Percentiles rank a stretch among this genome's conserved stretches.
Evolutionary conservation across 2,113 vertebrate genomes (phyloP).

Genomic region (Pachypanchax playfairii): DNA sequence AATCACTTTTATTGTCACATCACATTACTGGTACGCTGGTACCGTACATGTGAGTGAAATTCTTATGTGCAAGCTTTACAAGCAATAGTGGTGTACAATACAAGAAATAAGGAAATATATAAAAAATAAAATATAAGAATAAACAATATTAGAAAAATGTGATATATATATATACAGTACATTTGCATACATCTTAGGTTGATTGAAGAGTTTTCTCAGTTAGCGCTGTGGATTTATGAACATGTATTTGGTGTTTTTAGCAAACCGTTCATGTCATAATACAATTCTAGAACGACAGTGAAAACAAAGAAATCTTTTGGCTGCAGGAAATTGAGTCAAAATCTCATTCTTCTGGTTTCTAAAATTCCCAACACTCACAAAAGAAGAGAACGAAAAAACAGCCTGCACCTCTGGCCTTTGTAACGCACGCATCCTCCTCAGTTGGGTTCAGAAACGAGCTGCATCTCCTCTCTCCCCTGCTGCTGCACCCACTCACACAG

Average conservation of each 20-base stretch:
- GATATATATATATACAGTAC: no score
- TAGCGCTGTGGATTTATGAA: neutral
- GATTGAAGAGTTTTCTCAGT: neutral
- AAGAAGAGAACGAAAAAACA: neutral
- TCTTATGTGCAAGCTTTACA: no score
- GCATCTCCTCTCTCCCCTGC: constrained; percentile 17
- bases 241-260: neutral
- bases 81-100: no score
- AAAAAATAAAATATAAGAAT: no score
- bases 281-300: no score
- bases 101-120: no score
- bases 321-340: neutral
- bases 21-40: no score
- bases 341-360: constrained; percentile 4
- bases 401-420: constrained; percentile 20
- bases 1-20: no score
- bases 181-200: no score
- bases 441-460: constrained; percentile 27
- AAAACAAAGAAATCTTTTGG: neutral
- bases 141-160: no score
- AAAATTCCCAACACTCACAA: neutral
- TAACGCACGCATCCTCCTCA: constrained; percentile 15
- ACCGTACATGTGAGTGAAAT: no score
- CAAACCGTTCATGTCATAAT: neutral
- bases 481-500: constrained; percentile 57